A percentile compares a stretch with the other conserved stretches of the same genome.
These are phyloP conservation scores for Rhinolophus ferrumequinum DNA, from an alignment of 2,113 vertebrate species.

Conservation along the genomic window DNA sequence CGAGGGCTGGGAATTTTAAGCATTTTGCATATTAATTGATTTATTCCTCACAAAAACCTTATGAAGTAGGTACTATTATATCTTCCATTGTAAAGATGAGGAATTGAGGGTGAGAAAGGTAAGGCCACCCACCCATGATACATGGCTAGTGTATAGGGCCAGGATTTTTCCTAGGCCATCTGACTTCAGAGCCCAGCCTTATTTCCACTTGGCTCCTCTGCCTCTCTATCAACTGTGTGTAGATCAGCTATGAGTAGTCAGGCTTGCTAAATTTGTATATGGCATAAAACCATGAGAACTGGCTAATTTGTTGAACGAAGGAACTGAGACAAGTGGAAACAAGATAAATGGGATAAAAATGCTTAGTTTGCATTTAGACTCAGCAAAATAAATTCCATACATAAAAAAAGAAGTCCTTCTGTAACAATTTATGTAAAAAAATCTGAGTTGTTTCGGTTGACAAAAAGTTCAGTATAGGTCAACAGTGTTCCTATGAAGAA, in stretches of 20 bases:
- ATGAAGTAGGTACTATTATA: neutral
- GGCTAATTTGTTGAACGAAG: neutral
- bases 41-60: neutral
- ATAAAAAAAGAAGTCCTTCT: conserved; percentile 34
- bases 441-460: neutral
- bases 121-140: neutral
- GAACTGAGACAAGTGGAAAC: conserved; percentile 44
- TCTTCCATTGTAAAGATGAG: neutral
- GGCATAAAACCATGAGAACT: neutral
- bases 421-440: conserved; percentile 25
- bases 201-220: neutral
- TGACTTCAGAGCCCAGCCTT: neutral
- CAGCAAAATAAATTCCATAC: neutral
- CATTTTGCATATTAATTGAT: neutral
- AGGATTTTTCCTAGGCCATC: neutral
- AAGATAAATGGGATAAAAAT: neutral
- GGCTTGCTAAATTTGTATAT: neutral
- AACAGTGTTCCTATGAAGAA: neutral
- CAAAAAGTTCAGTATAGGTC: neutral
- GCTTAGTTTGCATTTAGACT: neutral
- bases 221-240: neutral
- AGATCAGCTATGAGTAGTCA: neutral
- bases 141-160: neutral
- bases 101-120: neutral
- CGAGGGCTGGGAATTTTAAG: neutral